Evolutionary conservation across 2,888 invertebrate species (phyloP), one percentile per base, ranked within the genome.

Genomic region (Bedellia somnulentella): DNA sequence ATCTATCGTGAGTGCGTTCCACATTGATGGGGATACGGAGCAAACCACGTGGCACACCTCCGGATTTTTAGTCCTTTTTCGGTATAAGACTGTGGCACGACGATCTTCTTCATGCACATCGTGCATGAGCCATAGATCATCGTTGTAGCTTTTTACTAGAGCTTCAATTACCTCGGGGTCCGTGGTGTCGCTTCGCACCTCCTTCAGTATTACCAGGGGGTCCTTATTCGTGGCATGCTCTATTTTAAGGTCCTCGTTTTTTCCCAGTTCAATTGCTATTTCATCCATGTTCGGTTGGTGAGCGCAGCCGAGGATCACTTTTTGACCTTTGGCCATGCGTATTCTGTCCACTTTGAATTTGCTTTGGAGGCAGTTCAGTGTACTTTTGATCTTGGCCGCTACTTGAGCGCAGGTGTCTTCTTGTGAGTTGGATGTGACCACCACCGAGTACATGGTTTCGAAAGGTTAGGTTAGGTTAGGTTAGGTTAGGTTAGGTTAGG

Each of bases 141-240:
- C 8, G 6, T 5, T 4, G 18, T 33, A 30, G 15, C 30, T 30
- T 2, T 17, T 27, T n/a, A 8, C 15, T 2, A 34, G 15, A 3
- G 31, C 27, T 3, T 18, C 11, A 2, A 28, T 3, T 15, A 34
- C 16, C 3, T 34, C 31, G 9, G 28, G 31, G 11, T 34, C 29
- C 1, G 25, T 34, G 17, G 29, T 29, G 24, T 24, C 21, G 10
- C 4, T 12, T 3, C 38, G 17, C 5, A 40, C 35, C 14, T 36
- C 32, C 13, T 14, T 35, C 0, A 40, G 13, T 0, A 37, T 16
- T 5, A 41, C 2, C 1, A 39, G 21, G 1, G 40, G 42, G 26
- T 38, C 28, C 10, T 37, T 39, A 22, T 39, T 39, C 9, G 29
- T 29, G 1, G 36, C 16, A 4, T 37, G 35, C 24, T 38, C 33